phyloP scores from a whole-genome alignment of 2,797 vertebrate species.

The Rhinichthys osculus region DNA sequence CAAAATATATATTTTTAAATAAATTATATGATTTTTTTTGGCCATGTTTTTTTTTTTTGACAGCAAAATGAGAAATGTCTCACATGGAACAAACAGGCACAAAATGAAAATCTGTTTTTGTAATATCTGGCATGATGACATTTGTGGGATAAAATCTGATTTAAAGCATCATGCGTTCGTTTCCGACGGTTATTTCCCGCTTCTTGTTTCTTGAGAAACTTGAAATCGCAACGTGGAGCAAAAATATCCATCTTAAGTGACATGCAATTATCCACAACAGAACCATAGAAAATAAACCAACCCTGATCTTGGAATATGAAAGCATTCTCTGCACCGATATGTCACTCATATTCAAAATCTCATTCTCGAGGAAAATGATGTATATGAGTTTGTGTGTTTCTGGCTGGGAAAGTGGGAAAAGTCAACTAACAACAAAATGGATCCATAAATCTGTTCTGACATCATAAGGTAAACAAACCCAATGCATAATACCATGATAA shows the following conservation, averaged over 20 bases:
- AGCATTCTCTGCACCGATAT: constrained; percentile 4
- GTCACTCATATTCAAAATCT: constrained; percentile 36
- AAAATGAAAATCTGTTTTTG: neutral
- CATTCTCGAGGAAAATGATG: neutral
- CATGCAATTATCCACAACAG: constrained; percentile 44
- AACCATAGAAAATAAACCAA: constrained; percentile 29
- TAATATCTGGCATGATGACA: constrained; percentile 18
- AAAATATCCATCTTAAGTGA: constrained; percentile 35
- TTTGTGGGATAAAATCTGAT: constrained; percentile 18
- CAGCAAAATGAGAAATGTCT: neutral
- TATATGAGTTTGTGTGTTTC: neutral
- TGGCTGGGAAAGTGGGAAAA: constrained; percentile 32
- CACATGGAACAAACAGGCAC: neutral
- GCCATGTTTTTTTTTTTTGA: neutral
- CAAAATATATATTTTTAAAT: neutral
- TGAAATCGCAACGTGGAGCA: neutral
- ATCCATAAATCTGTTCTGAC: constrained; percentile 26
- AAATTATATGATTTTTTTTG: neutral
- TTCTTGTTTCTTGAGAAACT: neutral
- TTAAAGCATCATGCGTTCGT: neutral
- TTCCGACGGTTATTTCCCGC: neutral
- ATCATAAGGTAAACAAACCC: constrained; percentile 4
- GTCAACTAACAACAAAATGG: neutral
- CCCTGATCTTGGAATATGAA: neutral
- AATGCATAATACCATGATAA: neutral